Base-by-base conservation (phyloP, 2,888 invertebrate genomes). In the Nomada goodeniana region DNA sequence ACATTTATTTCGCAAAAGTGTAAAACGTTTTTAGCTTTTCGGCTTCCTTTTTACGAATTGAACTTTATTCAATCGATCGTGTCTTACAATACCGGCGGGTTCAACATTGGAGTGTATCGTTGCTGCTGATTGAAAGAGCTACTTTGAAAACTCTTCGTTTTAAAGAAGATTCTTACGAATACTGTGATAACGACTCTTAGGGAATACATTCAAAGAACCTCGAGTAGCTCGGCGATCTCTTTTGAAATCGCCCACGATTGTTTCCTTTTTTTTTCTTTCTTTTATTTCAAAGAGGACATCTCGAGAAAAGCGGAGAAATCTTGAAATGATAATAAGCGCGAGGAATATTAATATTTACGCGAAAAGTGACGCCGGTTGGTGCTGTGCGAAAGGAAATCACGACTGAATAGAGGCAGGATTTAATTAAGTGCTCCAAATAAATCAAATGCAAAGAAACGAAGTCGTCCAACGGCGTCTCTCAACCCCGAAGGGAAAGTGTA, bases 381-480 rank as follows among this genome's bases (percentile, higher is more conserved):
- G 0, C 3, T 3, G 2, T 18, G 50, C 15, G 18, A 18, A 13
- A 13, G 50, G 50, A 50, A 50, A 73, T 76, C 78, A 59, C 52
- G 76, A 55, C 57, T 29, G 65, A 57, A 59, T 60, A 23, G 52
- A 57, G 53, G 36, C 55, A 29, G 52, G 64, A 72, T 78, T 82
- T 82, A 82, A 78, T 82, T 73, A 82, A 76, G 72, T 18, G 65
- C 57, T 60, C 47, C 53, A 78, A 84, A 84, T 82, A 84, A 82
- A 79, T 84, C 73, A 64, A 64, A 57, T 11, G 52, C 68, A 47
- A 47, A 26, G 63, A 73, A 81, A 78, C 76, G 61, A 67, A 44
- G 55, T 64, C 64, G 52, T 65, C 57, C 23, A 26, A 13, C 13
- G 13, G 11, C 2, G 36, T 50, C 26, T 47, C n/a, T 50, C 15